Conservation (phyloP, 2,888 invertebrate species). For the Pemphredon lugubris region DNA sequence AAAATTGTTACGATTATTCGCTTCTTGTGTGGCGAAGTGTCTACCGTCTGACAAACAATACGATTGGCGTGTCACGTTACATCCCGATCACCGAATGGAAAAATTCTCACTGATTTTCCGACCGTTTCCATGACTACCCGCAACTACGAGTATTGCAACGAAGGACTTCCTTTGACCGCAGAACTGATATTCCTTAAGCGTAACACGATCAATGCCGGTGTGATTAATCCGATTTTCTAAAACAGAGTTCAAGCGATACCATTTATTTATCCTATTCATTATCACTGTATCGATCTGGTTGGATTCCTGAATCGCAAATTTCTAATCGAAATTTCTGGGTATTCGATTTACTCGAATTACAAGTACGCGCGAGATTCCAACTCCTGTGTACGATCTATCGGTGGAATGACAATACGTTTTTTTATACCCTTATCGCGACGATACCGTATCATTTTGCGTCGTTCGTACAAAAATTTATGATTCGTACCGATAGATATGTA, state of each 20-base stretch:
- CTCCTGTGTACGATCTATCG: not conserved
- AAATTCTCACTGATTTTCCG: not conserved
- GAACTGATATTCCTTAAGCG: slow-evolving; percentile 6
- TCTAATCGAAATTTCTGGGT: not conserved
- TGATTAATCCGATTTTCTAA: slow-evolving; percentile 17
- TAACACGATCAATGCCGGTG: slow-evolving; percentile 7
- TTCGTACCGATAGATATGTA: too few species aligned
- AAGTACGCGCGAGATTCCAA: not conserved
- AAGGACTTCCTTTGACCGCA: slow-evolving; percentile 25
- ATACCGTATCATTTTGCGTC: too few species aligned
- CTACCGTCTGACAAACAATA: not conserved
- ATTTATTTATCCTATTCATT: not conserved
- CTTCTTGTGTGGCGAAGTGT: not conserved
- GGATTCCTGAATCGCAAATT: slow-evolving; percentile 2
- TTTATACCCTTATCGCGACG: too few species aligned
- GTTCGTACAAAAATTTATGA: too few species aligned
- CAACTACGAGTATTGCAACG: slow-evolving; percentile 2
- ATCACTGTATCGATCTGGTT: slow-evolving; percentile 2
- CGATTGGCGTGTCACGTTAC: not conserved
- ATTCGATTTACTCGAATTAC: not conserved
- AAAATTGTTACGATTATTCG: not conserved
- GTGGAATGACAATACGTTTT: too few species aligned
- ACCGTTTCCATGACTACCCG: slow-evolving; percentile 4
- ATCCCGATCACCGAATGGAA: not conserved
- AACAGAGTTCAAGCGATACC: not conserved